These are phyloP conservation scores for Standfussiana lucernea DNA, from an alignment of 2,888 invertebrate species.

Conservation along the genomic window DNA sequence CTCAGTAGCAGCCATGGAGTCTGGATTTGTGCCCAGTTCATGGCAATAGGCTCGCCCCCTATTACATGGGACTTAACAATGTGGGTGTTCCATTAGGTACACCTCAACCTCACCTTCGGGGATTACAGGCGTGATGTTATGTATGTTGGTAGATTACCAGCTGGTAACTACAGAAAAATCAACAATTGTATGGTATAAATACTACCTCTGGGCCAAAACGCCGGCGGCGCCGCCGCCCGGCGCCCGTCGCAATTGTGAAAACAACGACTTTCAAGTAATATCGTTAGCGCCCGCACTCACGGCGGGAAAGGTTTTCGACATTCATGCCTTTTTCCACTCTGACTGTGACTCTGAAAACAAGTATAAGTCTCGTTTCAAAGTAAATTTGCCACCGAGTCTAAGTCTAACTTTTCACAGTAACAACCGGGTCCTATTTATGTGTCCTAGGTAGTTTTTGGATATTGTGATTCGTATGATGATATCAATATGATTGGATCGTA, in stretches of 20 bases:
- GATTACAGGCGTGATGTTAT: background rate
- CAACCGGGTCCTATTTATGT: background rate
- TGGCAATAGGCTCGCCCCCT: background rate
- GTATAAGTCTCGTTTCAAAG: slow-evolving; percentile 15
- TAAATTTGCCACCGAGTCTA: background rate
- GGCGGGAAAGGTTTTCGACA: slow-evolving; percentile 31
- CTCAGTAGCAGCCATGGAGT: background rate
- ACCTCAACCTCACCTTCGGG: background rate
- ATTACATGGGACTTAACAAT: background rate
- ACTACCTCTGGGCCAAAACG: slow-evolving; percentile 23
- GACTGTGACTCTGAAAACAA: too few species aligned
- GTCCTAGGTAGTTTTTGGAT: background rate
- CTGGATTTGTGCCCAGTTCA: background rate
- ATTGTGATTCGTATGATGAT: background rate
- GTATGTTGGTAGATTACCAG: background rate
- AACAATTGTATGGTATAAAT: slow-evolving; percentile 37
- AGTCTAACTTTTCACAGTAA: background rate
- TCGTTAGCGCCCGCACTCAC: slow-evolving; percentile 45
- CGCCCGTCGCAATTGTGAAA: slow-evolving; percentile 30
- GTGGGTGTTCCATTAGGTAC: background rate
- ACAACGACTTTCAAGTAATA: slow-evolving; percentile 44
- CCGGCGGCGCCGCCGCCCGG: slow-evolving; percentile 3
- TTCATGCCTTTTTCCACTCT: slow-evolving; percentile 24
- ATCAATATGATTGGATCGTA: background rate
- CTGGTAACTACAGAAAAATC: slow-evolving; percentile 37